Evolutionary conservation across 2,888 invertebrate genomes (phyloP).

Genomic region (Eilema sororculum): DNA sequence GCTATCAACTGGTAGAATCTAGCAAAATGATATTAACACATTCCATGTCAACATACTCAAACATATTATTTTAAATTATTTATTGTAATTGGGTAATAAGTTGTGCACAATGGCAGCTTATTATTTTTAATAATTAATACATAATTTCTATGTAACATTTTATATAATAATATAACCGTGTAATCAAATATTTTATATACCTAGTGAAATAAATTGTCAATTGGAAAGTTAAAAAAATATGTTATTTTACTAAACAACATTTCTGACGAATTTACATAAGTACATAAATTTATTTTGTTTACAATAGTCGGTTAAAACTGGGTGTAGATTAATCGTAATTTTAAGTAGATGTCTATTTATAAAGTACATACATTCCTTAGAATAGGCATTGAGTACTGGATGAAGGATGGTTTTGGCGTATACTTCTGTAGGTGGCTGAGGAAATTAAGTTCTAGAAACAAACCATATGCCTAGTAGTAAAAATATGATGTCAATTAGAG

Average conservation of each 20-base stretch:
- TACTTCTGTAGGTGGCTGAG: neutral
- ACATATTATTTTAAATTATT: neutral
- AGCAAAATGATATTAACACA: neutral
- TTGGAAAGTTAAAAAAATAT: conserved; percentile 15
- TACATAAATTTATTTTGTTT: conserved; percentile 3
- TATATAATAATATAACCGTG: conserved; percentile 5
- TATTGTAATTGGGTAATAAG: conserved; percentile 6
- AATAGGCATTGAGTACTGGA: conserved; percentile 2
- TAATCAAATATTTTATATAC: conserved; percentile 6
- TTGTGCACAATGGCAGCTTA: conserved; percentile 1
- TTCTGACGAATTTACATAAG: conserved; percentile 3
- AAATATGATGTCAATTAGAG: neutral
- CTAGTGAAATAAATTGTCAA: conserved; percentile 14
- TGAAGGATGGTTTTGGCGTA: neutral
- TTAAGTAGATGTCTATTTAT: conserved; percentile 21
- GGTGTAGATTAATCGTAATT: conserved; percentile 26
- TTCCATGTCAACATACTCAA: neutral
- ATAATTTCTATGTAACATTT: conserved; percentile 10
- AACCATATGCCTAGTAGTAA: neutral
- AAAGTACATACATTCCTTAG: conserved; percentile 29
- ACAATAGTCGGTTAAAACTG: conserved; percentile 18
- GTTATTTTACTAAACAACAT: conserved; percentile 9
- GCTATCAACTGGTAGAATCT: neutral
- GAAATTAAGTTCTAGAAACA: neutral
- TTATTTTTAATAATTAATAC: conserved; percentile 8